Conservation (phyloP, 2,888 invertebrate species). For the Chymomyza fuscimana region DNA sequence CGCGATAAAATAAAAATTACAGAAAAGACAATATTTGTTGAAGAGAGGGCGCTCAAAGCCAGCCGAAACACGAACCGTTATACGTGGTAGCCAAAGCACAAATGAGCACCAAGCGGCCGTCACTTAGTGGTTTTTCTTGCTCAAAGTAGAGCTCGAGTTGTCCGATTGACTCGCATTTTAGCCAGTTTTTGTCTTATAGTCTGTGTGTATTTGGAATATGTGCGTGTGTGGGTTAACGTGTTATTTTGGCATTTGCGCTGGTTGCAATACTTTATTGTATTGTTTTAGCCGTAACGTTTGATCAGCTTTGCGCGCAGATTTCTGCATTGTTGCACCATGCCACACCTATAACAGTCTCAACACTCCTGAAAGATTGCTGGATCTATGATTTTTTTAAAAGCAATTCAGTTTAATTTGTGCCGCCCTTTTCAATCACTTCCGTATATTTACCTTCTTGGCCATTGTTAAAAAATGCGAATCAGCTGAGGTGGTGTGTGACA, state of each 20-base stretch:
- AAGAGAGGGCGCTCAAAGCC: constrained; percentile 1
- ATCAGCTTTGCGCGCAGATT: neutral
- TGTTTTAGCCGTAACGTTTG: neutral
- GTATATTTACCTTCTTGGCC: neutral
- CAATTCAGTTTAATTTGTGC: neutral
- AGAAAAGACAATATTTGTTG: constrained; percentile 5
- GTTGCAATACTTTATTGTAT: neutral
- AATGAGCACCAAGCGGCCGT: constrained; percentile 58
- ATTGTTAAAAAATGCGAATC: neutral
- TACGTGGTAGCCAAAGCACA: constrained; percentile 57
- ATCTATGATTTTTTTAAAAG: neutral
- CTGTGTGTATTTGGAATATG: constrained; percentile 17
- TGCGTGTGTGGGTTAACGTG: constrained; percentile 1
- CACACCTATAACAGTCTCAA: neutral
- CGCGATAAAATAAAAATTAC: constrained; percentile 17
- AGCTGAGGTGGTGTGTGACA: too few relatives aligned
- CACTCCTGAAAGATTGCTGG: neutral
- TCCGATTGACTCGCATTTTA: constrained; percentile 48
- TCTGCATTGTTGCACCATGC: neutral
- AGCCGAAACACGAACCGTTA: constrained; percentile 56
- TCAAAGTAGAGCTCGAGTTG: constrained; percentile 30
- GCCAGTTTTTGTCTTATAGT: constrained; percentile 5
- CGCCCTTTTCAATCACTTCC: neutral
- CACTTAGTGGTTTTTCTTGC: constrained; percentile 60
- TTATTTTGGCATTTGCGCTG: neutral